Percentiles rank a stretch among this genome's conserved stretches.
Conservation (phyloP, 2,113 vertebrate genomes). For the Ailurus styani region DNA sequence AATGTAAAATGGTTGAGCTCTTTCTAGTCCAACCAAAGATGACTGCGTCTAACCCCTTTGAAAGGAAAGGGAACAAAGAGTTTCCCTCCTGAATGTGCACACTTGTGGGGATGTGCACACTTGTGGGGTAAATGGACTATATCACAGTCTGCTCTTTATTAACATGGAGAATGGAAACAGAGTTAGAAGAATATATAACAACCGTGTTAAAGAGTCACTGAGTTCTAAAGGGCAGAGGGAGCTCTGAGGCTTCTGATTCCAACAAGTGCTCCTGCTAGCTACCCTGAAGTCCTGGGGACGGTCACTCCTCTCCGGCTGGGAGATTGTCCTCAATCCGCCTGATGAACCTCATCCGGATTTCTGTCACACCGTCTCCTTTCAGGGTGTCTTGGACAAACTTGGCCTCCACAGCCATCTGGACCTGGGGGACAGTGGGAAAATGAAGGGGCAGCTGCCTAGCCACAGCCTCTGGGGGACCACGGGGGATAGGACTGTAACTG, state of each 20-base stretch:
- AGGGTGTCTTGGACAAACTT: slow-evolving; percentile 95
- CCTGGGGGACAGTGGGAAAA: slow-evolving; percentile 78
- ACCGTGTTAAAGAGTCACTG: slow-evolving; percentile 70
- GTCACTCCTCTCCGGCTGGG: slow-evolving; percentile 96
- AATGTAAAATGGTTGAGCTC: slow-evolving; percentile 61
- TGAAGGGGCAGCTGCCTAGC: neutral
- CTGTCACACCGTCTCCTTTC: slow-evolving; percentile 95
- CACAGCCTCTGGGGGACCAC: neutral
- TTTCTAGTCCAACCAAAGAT: slow-evolving; percentile 53
- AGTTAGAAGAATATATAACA: slow-evolving; percentile 73
- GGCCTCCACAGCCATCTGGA: slow-evolving; percentile 99
- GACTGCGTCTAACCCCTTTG: neutral
- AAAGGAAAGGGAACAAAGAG: slow-evolving; percentile 46
- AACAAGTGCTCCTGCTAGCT: slow-evolving; percentile 27
- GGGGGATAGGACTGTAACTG: neutral
- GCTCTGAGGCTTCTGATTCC: slow-evolving; percentile 43
- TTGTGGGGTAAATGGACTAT: slow-evolving; percentile 61
- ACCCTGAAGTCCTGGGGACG: neutral
- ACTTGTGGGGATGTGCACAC: slow-evolving; percentile 54
- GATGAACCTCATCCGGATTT: slow-evolving; percentile 98
- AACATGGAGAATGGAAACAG: slow-evolving; percentile 64
- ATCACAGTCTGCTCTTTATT: slow-evolving; percentile 67
- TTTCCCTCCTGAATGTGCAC: slow-evolving; percentile 39
- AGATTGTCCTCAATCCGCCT: slow-evolving; percentile 98
- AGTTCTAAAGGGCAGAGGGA: slow-evolving; percentile 51